Evolutionary conservation across 2,888 invertebrate species (phyloP).

Genomic region (Heliconius charithonia): DNA sequence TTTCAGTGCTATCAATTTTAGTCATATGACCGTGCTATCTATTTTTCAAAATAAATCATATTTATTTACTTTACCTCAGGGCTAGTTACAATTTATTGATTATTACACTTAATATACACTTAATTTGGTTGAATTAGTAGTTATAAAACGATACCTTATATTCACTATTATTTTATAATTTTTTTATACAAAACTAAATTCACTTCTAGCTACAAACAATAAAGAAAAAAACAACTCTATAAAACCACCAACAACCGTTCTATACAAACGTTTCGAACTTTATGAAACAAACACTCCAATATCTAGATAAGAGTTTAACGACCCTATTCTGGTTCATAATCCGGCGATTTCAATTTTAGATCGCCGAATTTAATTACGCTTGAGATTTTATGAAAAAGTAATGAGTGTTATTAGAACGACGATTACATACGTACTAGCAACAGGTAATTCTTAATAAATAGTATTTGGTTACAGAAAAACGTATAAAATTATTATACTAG

Average conservation of each 20-base stretch:
- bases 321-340: constrained; percentile 43
- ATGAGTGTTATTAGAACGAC: constrained; percentile 6
- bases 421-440: neutral
- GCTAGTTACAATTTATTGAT: neutral
- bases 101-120: neutral
- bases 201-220: neutral
- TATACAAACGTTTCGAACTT: constrained; percentile 40
- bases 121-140: no score
- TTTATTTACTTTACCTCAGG: neutral
- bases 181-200: neutral
- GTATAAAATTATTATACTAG: no score
- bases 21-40: no score
- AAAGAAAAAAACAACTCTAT: neutral
- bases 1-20: no score
- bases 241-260: constrained; percentile 30
- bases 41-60: neutral
- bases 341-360: constrained; percentile 27
- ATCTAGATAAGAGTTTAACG: constrained; percentile 44
- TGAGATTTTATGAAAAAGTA: constrained; percentile 1
- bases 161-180: neutral
- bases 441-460: neutral
- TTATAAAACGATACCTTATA: neutral
- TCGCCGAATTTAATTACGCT: constrained; percentile 20
- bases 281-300: constrained; percentile 46
- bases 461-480: neutral